Conservation (phyloP, 2,888 invertebrate genomes). For the Pachycephus smyrnensis region DNA sequence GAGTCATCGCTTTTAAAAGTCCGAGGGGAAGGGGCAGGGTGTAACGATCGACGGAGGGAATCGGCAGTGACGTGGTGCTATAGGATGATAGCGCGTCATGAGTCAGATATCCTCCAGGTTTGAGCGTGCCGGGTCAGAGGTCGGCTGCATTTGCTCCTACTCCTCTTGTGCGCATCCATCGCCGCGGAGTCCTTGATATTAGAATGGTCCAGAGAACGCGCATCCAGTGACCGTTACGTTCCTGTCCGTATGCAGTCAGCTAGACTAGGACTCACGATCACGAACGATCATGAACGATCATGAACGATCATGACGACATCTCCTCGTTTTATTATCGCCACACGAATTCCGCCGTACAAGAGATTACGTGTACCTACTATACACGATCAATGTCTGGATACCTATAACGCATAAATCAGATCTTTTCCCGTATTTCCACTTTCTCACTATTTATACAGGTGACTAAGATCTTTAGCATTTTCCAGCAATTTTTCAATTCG, state of each 20-base stretch:
- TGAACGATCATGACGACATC: slow-evolving; percentile 42
- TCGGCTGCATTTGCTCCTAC: slow-evolving; percentile 58
- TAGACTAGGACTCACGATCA: background rate
- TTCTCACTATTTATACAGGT: background rate
- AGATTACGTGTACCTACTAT: background rate
- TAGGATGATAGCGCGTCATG: slow-evolving; percentile 50
- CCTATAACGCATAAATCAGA: background rate
- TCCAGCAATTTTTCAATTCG: background rate
- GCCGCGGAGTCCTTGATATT: slow-evolving; percentile 61
- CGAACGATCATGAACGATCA: slow-evolving; percentile 4
- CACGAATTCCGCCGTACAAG: slow-evolving; percentile 24
- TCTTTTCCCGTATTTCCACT: background rate
- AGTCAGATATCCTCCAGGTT: slow-evolving; percentile 63
- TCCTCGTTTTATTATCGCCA: slow-evolving; percentile 44
- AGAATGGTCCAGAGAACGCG: slow-evolving; percentile 61
- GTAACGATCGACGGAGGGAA: background rate
- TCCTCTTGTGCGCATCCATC: slow-evolving; percentile 33
- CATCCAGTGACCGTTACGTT: slow-evolving; percentile 52
- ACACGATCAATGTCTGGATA: background rate
- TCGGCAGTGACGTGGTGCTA: background rate
- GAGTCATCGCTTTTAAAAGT: background rate
- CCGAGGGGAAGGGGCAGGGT: background rate
- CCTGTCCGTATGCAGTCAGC: slow-evolving; percentile 13
- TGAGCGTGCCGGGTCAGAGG: slow-evolving; percentile 63
- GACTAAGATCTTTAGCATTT: background rate